Percentiles rank a stretch among this genome's conserved stretches.
phyloP scores from a whole-genome alignment of 2,888 invertebrate genomes.

The Agapostemon virescens region DNA sequence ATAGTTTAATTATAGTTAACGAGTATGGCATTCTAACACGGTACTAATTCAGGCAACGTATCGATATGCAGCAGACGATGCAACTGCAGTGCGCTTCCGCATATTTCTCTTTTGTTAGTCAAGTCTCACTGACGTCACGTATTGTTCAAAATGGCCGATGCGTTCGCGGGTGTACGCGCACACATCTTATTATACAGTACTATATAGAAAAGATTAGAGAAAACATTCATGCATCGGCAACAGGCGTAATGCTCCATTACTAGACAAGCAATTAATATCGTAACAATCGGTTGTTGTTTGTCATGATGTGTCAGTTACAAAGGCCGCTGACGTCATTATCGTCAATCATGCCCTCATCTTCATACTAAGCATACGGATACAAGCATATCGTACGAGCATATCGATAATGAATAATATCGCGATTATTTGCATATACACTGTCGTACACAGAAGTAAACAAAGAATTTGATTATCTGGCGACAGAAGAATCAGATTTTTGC shows the following conservation, averaged over 20 bases:
- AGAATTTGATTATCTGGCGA: not conserved
- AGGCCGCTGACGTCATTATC: not conserved
- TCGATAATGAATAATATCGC: too few species aligned
- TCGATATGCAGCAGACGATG: constrained; percentile 48
- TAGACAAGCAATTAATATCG: not conserved
- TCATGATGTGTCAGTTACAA: not conserved
- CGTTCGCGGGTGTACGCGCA: constrained; percentile 4
- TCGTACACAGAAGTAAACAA: not conserved
- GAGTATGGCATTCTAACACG: constrained; percentile 10
- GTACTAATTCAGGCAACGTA: constrained; percentile 38
- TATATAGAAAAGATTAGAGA: not conserved
- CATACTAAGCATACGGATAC: too few species aligned
- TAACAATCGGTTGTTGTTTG: constrained; percentile 5
- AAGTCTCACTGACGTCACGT: constrained; percentile 28
- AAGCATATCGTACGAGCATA: not conserved
- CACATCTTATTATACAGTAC: constrained; percentile 28
- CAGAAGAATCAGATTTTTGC: not conserved
- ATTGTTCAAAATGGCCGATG: constrained; percentile 41
- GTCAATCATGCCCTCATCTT: not conserved
- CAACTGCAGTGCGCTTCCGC: constrained; percentile 48
- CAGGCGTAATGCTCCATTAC: constrained; percentile 4
- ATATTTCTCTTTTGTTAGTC: constrained; percentile 49
- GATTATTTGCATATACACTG: not conserved
- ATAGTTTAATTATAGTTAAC: not conserved
- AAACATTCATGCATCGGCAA: constrained; percentile 13